These are phyloP conservation scores for Gallirallus australis DNA, from an alignment of 2,797 vertebrate species.

Conservation along the genomic window DNA sequence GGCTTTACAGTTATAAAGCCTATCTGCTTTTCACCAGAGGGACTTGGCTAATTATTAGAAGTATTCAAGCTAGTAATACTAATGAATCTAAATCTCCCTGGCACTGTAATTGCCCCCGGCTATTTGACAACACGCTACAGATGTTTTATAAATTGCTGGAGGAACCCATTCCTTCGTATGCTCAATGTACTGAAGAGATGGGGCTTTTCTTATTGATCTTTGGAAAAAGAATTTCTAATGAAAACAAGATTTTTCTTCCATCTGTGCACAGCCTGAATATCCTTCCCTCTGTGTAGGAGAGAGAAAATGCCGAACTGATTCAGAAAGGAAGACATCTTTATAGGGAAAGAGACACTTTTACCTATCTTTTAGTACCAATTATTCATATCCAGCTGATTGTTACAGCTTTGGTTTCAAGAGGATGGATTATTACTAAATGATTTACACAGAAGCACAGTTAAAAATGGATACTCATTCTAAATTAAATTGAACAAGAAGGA, in stretches of 20 bases:
- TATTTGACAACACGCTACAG: slow-evolving; percentile 13
- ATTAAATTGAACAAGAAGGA: background rate
- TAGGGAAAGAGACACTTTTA: background rate
- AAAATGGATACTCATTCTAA: background rate
- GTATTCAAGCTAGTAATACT: background rate
- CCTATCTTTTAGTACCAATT: slow-evolving; percentile 8
- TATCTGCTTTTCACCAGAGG: background rate
- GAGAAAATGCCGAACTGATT: background rate
- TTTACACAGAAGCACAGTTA: background rate
- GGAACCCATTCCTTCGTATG: background rate
- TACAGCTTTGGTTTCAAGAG: background rate
- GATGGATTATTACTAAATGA: background rate
- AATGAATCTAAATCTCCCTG: slow-evolving; percentile 32
- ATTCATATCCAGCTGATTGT: slow-evolving; percentile 2
- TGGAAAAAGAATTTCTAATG: background rate
- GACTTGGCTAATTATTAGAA: slow-evolving; percentile 31
- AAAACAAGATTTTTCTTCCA: background rate
- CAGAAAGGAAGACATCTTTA: background rate
- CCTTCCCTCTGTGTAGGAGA: background rate
- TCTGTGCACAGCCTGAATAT: background rate
- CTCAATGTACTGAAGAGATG: background rate
- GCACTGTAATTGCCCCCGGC: slow-evolving; percentile 3
- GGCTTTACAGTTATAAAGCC: background rate
- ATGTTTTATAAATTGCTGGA: slow-evolving; percentile 24
- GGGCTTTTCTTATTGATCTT: slow-evolving; percentile 3